Conservation (phyloP, 2,113 vertebrate species). For the Bubo bubo region DNA sequence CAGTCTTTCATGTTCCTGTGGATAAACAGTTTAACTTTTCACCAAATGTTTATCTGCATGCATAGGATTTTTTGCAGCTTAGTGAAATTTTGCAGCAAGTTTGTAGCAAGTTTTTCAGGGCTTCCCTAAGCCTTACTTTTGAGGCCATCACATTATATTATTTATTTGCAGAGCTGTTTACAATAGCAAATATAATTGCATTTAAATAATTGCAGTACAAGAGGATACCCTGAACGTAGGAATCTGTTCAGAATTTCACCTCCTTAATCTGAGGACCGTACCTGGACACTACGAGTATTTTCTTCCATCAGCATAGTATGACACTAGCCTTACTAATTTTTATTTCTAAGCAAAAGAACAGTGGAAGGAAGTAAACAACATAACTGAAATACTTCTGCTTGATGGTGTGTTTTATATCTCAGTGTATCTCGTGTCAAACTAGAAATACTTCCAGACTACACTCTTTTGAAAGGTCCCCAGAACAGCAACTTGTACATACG, state of each 20-base stretch:
- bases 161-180: background rate
- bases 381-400: background rate
- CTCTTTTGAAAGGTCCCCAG: background rate
- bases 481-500: background rate
- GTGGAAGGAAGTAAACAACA: background rate
- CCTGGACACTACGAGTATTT: background rate
- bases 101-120: background rate
- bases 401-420: background rate
- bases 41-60: background rate
- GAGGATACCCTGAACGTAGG: background rate
- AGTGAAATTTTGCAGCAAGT: background rate
- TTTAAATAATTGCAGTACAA: background rate
- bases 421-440: background rate
- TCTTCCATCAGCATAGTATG: background rate
- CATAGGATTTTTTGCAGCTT: background rate
- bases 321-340: background rate
- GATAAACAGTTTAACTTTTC: background rate
- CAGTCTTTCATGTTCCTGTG: background rate
- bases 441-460: background rate
- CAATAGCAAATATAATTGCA: background rate
- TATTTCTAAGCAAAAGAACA: background rate
- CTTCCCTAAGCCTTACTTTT: background rate
- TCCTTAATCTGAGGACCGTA: background rate
- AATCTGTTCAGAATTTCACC: background rate
- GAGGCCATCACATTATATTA: background rate